These are phyloP conservation scores for Drosophila austrosaltans DNA, from an alignment of 2,888 invertebrate genomes.

Conservation along the genomic window DNA sequence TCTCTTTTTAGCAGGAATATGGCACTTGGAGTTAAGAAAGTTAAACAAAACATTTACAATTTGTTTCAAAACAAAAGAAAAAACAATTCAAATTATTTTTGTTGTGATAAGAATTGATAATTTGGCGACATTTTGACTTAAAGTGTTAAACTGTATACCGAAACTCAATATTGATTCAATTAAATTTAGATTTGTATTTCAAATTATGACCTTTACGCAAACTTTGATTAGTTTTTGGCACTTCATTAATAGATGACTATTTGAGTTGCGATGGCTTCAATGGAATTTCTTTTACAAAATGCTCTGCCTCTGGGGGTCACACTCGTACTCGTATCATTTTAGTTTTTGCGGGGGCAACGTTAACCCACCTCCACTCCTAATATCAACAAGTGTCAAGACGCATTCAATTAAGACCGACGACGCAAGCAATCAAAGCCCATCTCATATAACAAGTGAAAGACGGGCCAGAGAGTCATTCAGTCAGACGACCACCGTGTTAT, in stretches of 20 bases:
- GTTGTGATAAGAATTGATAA: no score
- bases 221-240: neutral
- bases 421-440: slow-evolving; percentile 65
- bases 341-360: slow-evolving; percentile 34
- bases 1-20: no score
- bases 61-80: no score
- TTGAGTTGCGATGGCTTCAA: neutral
- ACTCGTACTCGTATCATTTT: neutral
- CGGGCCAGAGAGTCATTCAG: slow-evolving; percentile 7
- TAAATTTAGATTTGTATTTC: neutral
- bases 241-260: neutral
- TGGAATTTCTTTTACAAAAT: slow-evolving; percentile 2
- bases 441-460: slow-evolving; percentile 35
- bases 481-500: neutral
- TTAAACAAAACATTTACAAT: no score
- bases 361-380: neutral
- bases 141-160: no score
- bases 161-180: no score
- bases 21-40: no score
- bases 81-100: no score
- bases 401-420: slow-evolving; percentile 62
- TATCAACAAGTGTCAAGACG: slow-evolving; percentile 64
- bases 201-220: neutral
- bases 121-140: no score
- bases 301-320: slow-evolving; percentile 1